Conservation (phyloP, 2,797 vertebrate genomes). For the Scomberomorus guttatus region DNA sequence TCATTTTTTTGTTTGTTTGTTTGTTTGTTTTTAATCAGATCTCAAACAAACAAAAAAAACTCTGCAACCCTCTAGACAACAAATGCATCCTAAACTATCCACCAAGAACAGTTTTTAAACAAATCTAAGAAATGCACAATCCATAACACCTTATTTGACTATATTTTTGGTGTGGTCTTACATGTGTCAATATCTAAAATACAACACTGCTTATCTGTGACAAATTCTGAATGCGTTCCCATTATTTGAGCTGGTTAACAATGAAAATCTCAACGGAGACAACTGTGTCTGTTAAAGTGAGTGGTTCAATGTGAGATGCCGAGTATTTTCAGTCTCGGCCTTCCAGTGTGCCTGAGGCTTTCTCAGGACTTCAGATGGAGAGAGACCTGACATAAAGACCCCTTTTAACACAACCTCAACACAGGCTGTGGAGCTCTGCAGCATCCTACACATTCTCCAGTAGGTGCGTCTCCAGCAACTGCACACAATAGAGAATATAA, state of each 20-base stretch:
- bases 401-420: conserved; percentile 34
- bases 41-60: too few species aligned
- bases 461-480: conserved; percentile 16
- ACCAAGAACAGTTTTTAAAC: neutral
- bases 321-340: conserved; percentile 15
- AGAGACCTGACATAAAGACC: conserved; percentile 44
- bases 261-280: conserved; percentile 1
- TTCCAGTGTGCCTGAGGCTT: conserved; percentile 18
- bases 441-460: conserved; percentile 25
- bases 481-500: conserved; percentile 37
- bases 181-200: neutral
- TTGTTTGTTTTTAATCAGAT: too few species aligned
- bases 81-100: neutral
- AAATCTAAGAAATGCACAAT: too few species aligned
- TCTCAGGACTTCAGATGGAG: conserved; percentile 42
- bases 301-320: conserved; percentile 10
- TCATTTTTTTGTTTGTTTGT: too few species aligned
- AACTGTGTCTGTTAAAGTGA: neutral
- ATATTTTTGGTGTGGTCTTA: neutral
- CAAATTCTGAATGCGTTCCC: neutral
- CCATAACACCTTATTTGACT: neutral
- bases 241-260: conserved; percentile 10
- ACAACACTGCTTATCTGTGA: neutral
- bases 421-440: conserved; percentile 19
- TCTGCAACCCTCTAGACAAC: too few species aligned